Conservation (phyloP, 1,140 invertebrate species). For the Drosophila subobscura region DNA sequence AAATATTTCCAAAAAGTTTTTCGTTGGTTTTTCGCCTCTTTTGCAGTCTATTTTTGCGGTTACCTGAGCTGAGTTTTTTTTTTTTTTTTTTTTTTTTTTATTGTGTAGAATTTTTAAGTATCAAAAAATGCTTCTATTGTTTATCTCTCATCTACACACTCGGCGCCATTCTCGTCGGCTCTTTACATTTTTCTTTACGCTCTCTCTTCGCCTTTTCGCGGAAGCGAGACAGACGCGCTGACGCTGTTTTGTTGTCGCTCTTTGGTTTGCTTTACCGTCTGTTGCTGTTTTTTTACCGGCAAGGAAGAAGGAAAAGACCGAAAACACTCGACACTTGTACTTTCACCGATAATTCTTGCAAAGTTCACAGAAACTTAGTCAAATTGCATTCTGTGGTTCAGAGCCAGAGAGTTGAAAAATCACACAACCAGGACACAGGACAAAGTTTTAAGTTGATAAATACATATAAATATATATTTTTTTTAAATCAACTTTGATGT, state of each 20-base stretch:
- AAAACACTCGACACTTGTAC: conserved; percentile 20
- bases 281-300: conserved; percentile 31
- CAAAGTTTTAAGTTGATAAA: no score
- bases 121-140: conserved; percentile 41
- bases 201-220: no score
- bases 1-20: conserved; percentile 40
- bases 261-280: conserved; percentile 15
- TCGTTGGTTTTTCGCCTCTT: conserved; percentile 4
- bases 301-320: conserved; percentile 3
- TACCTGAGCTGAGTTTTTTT: conserved; percentile 48
- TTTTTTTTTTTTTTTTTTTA: neutral
- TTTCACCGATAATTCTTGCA: conserved; percentile 12
- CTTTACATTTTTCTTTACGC: conserved; percentile 41
- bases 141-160: conserved; percentile 42
- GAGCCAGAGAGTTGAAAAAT: no score
- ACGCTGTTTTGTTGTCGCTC: conserved; percentile 15
- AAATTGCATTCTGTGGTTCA: no score
- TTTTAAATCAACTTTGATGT: no score
- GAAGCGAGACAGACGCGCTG: conserved; percentile 1
- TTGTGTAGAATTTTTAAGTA: conserved; percentile 42
- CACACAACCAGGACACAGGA: no score
- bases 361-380: neutral
- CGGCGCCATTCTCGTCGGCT: conserved; percentile 50
- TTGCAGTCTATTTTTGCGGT: conserved; percentile 29
- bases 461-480: no score